Evolutionary conservation across 53 echinoderm and acorn worm genomes (phyloP).

Genomic region (Paelopatides confundens): DNA sequence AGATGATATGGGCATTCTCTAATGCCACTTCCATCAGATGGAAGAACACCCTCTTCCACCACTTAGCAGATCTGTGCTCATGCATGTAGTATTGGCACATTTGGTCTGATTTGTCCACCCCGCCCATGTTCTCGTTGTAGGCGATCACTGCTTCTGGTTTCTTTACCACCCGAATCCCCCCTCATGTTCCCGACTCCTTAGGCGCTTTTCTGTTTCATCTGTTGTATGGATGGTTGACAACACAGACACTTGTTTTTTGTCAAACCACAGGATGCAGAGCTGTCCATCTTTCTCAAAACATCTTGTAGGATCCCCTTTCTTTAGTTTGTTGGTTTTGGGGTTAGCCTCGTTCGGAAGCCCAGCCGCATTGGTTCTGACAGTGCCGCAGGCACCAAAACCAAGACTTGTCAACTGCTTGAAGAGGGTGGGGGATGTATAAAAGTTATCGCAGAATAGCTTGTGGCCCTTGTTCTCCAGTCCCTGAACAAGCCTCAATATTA

Average conservation of each 20-base stretch:
- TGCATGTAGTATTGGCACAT: constrained; percentile 34
- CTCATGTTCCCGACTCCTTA: background rate
- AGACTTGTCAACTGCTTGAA: background rate
- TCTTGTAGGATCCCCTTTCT: background rate
- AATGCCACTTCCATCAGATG: background rate
- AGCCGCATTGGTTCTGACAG: background rate
- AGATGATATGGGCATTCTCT: background rate
- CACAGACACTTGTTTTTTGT: constrained; percentile 18
- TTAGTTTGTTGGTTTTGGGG: constrained; percentile 32
- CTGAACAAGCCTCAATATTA: too few relatives aligned
- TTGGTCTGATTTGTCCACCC: constrained; percentile 31
- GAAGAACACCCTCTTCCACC: constrained; percentile 16
- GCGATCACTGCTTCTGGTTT: background rate
- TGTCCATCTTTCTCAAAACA: constrained; percentile 28
- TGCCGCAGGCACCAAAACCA: too few relatives aligned
- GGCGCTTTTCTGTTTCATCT: background rate
- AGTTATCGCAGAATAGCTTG: background rate
- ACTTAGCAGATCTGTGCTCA: background rate
- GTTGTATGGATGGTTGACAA: background rate
- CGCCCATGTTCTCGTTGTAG: constrained; percentile 15
- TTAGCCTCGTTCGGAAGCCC: background rate
- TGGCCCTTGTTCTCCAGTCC: constrained; percentile 43
- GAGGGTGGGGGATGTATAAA: constrained; percentile 24
- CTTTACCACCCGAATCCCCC: background rate
- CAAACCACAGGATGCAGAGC: constrained; percentile 4